These are phyloP conservation scores for Prolemur simus DNA, from an alignment of 2,113 vertebrate species.

Conservation along the genomic window DNA sequence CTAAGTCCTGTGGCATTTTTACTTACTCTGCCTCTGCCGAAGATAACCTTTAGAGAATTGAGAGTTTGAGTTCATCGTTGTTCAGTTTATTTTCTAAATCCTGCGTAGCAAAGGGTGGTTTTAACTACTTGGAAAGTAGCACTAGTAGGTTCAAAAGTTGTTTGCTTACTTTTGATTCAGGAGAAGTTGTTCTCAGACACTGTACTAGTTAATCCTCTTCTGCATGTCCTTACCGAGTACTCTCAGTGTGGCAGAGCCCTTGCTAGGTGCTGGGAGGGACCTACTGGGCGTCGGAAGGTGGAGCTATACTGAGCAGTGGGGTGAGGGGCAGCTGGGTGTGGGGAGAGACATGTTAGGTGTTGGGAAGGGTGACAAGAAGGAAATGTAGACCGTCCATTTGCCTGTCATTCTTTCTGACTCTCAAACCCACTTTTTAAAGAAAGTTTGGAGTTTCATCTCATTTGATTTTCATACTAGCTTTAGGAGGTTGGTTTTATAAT, in stretches of 20 bases:
- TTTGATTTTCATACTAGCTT: background rate
- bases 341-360: fast-evolving
- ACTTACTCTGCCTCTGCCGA: background rate
- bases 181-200: background rate
- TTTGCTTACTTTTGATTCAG: background rate
- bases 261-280: background rate
- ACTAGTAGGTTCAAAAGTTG: background rate
- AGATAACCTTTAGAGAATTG: background rate
- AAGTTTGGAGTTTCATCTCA: background rate
- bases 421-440: background rate
- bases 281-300: background rate
- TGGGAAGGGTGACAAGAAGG: background rate
- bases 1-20: background rate
- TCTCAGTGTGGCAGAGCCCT: background rate
- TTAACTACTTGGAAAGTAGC: background rate
- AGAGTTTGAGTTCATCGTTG: background rate
- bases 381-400: background rate
- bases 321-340: no score
- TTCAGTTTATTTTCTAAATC: background rate
- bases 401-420: background rate
- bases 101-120: background rate
- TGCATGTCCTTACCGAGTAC: background rate
- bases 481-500: background rate
- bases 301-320: background rate
- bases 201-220: no score